Evolutionary conservation across 2,113 vertebrate genomes (phyloP), one percentile per base, ranked within the genome.

Genomic region (Gambusia affinis): DNA sequence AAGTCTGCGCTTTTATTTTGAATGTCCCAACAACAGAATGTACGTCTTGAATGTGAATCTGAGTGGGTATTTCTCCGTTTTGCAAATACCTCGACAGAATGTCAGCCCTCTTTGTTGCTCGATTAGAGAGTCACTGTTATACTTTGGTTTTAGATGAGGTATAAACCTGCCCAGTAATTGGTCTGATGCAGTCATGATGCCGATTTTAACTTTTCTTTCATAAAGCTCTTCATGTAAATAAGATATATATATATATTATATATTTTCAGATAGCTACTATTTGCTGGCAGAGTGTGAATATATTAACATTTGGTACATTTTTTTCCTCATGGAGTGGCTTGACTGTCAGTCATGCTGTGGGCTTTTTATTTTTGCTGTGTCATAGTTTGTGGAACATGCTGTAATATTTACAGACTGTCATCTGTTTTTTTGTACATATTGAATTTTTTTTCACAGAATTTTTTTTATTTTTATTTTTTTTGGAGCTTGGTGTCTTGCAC

Each of bases 281-380:
- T 96, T 98, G 96, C 96, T 93, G 96, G 96, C 96, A 95, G 96
- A 96, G 92, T 95, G 92, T 88, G 80, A 93, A 63, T 71, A 77
- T 84, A 95, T 95, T 94, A 92, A 94, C 94, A 89, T 95, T 95
- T 93, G 91, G 89, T 94, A 94, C 94, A 90, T 95, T 94, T 95
- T 94, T 95, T 94, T 94, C 92, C 92, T 62, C 12, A 19, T 61
- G 62, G 73, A 67, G 1, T 47, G 5, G 15, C 44, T 17, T 19
- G 44, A 47, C 17, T 17, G 51, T 57, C 24, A 31, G 89, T 93
- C 94, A 95, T 90, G 94, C 42, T 94, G 22, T 95, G 94, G 92
- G 94, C 95, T 96, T 75, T 31, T 81, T 70, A 42, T 70, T 76
- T 37, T 81, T 95, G 94, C 90, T 92, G 92, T 95, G 93, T 76